phyloP scores from a whole-genome alignment of 2,888 invertebrate genomes.

The Campoplex capitator region DNA sequence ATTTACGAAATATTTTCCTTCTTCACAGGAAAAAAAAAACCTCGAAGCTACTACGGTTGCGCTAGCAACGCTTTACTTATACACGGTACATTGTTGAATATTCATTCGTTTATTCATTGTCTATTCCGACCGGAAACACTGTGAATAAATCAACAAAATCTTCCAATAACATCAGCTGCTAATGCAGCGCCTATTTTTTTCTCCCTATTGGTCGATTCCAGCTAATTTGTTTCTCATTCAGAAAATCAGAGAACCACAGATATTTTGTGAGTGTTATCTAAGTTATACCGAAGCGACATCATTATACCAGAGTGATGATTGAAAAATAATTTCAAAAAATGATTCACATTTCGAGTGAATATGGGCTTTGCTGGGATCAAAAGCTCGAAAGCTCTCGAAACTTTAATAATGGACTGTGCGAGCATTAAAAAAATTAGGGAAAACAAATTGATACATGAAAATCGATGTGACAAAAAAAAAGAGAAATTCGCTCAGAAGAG shows the following conservation, averaged over 20 bases:
- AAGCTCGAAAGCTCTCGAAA: neutral
- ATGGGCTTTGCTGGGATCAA: neutral
- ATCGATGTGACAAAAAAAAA: neutral
- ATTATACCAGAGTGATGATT: neutral
- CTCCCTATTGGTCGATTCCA: neutral
- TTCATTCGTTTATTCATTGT: too few species aligned
- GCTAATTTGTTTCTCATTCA: neutral
- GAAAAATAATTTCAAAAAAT: constrained; percentile 18
- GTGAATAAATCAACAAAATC: too few species aligned
- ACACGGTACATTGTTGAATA: too few species aligned
- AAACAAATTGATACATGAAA: constrained; percentile 2
- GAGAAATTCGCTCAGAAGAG: neutral
- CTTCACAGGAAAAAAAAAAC: too few species aligned
- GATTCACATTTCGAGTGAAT: neutral
- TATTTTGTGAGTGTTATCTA: neutral
- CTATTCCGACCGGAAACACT: too few species aligned
- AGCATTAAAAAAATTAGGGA: neutral
- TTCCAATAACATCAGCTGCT: too few species aligned
- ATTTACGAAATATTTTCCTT: too few species aligned
- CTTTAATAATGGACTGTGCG: constrained; percentile 12
- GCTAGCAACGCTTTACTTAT: too few species aligned
- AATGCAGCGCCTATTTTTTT: too few species aligned
- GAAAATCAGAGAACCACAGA: neutral
- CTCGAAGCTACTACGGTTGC: too few species aligned
- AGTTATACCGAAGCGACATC: too few species aligned